A percentile compares a stretch with the other conserved stretches of the same genome.
Conservation (phyloP, 2,888 invertebrate species). For the Gastracanthus pulcherrimus region DNA sequence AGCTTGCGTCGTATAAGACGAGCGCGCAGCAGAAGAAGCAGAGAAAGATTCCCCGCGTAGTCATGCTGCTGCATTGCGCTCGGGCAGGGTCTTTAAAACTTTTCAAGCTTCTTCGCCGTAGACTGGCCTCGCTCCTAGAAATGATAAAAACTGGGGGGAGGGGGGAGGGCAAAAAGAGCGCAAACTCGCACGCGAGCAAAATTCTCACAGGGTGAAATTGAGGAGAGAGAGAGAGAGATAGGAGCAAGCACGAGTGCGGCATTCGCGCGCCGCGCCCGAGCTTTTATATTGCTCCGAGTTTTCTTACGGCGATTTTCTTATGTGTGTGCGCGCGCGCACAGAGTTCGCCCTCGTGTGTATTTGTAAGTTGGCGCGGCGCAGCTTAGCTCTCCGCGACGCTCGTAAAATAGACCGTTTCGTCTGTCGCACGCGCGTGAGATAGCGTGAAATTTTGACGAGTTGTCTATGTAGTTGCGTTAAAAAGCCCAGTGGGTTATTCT, state of each 20-base stretch:
- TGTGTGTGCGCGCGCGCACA: constrained; percentile 1
- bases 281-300: constrained; percentile 24
- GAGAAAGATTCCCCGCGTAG: constrained; percentile 3
- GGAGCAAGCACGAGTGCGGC: no score
- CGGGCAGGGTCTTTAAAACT: constrained; percentile 36
- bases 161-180: constrained; percentile 10
- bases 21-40: background rate
- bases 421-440: background rate
- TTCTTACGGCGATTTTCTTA: background rate
- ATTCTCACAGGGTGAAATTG: constrained; percentile 18
- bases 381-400: no score
- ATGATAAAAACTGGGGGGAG: constrained; percentile 42
- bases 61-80: background rate
- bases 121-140: background rate
- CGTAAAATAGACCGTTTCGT: constrained; percentile 37
- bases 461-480: no score
- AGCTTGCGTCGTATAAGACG: no score
- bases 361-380: background rate
- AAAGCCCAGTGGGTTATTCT: no score
- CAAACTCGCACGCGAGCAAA: constrained; percentile 10
- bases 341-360: background rate
- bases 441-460: background rate
- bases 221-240: constrained; percentile 20
- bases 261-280: constrained; percentile 18
- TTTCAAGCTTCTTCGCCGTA: constrained; percentile 14